These are phyloP conservation scores for Eumacrocentrus americanus DNA, from an alignment of 2,888 invertebrate genomes.

Conservation along the genomic window DNA sequence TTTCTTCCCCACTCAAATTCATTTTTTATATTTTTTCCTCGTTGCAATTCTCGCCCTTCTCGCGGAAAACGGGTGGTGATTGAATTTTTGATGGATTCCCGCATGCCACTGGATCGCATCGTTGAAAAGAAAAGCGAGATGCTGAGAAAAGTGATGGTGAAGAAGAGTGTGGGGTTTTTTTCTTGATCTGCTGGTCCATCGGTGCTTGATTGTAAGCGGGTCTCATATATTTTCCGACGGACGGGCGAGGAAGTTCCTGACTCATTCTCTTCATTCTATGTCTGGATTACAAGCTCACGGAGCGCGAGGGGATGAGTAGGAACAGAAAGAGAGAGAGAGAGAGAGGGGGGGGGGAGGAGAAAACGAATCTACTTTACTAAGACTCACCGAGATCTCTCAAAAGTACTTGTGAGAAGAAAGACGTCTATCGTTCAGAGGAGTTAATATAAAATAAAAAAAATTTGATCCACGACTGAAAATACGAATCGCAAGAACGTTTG, in stretches of 20 bases:
- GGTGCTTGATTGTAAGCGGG: slow-evolving; percentile 18
- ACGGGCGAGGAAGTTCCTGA: slow-evolving; percentile 17
- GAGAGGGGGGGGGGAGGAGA: neutral
- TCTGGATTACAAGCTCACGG: slow-evolving; percentile 18
- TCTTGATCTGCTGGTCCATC: slow-evolving; percentile 12
- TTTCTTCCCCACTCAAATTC: slow-evolving; percentile 2
- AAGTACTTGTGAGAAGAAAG: neutral
- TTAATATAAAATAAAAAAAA: neutral
- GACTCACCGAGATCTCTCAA: neutral
- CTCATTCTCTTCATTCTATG: slow-evolving; percentile 21
- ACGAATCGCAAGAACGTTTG: slow-evolving; percentile 6
- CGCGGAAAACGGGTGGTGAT: slow-evolving; percentile 27
- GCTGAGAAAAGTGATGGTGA: slow-evolving; percentile 5
- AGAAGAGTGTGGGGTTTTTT: slow-evolving; percentile 19
- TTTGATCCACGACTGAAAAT: slow-evolving; percentile 1
- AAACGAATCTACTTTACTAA: slow-evolving; percentile 3
- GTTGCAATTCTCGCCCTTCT: neutral
- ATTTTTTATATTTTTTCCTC: slow-evolving; percentile 25
- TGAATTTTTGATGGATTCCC: slow-evolving; percentile 35
- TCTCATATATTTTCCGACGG: slow-evolving; percentile 18
- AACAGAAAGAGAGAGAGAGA: no score
- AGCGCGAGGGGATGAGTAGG: slow-evolving; percentile 10
- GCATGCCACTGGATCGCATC: neutral
- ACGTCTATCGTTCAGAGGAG: no score
- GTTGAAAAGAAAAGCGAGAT: neutral